These are phyloP conservation scores for Antheraea yamamai DNA, from an alignment of 2,888 invertebrate species.

Conservation along the genomic window DNA sequence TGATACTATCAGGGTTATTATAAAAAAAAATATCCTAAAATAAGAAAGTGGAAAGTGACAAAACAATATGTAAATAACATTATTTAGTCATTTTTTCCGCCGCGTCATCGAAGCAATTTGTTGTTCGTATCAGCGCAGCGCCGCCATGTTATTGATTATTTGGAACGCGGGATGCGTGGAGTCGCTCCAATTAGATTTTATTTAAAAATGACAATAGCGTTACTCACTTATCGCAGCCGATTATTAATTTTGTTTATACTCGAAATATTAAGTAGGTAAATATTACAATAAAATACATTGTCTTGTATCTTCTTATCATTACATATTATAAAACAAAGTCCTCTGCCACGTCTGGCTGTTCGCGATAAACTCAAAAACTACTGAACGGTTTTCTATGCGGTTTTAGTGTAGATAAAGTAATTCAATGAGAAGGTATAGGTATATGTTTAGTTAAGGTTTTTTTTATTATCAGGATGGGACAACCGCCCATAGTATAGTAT, in stretches of 20 bases:
- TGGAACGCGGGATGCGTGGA: slow-evolving; percentile 41
- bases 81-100: slow-evolving; percentile 60
- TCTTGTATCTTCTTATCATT: too few species aligned
- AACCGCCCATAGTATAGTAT: too few species aligned
- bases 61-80: slow-evolving; percentile 81
- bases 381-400: too few species aligned
- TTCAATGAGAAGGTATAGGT: too few species aligned
- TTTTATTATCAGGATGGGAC: too few species aligned
- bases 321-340: too few species aligned
- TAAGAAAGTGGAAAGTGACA: slow-evolving; percentile 77
- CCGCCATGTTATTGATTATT: slow-evolving; percentile 58
- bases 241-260: not conserved
- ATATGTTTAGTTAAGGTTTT: too few species aligned
- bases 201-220: not conserved
- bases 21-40: slow-evolving; percentile 34
- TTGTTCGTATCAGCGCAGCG: slow-evolving; percentile 39
- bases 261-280: not conserved
- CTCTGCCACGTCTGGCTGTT: too few species aligned
- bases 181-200: slow-evolving; percentile 24
- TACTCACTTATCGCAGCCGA: not conserved
- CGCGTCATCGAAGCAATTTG: slow-evolving; percentile 77
- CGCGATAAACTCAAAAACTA: too few species aligned
- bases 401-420: too few species aligned
- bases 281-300: not conserved
- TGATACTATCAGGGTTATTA: slow-evolving; percentile 48